Percentiles rank a stretch among this genome's conserved stretches.
Evolutionary conservation across 1,140 invertebrate genomes (phyloP).

Genomic region (Bombyx mori): DNA sequence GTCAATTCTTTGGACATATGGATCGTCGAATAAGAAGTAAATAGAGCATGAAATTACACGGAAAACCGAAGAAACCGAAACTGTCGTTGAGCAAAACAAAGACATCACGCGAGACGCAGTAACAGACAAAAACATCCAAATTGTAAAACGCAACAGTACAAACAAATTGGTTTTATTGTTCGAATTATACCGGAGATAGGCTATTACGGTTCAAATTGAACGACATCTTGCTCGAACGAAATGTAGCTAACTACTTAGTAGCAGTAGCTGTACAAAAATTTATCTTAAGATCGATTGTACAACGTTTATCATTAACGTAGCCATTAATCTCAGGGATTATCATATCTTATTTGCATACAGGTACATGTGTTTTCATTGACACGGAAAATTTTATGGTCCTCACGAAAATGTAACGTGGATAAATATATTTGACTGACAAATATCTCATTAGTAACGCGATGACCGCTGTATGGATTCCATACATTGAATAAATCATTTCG

Average conservation of each 20-base stretch:
- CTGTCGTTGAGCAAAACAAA: conserved; percentile 10
- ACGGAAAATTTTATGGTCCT: conserved; percentile 4
- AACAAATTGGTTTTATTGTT: neutral
- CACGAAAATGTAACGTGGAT: neutral
- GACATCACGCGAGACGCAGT: neutral
- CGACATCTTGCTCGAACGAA: conserved; percentile 23
- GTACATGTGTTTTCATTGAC: conserved; percentile 3
- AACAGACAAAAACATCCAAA: conserved; percentile 1
- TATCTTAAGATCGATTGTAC: neutral
- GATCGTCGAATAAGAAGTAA: conserved; percentile 10
- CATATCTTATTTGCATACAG: conserved; percentile 6
- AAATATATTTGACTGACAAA: conserved; percentile 4
- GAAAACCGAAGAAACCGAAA: conserved; percentile 10
- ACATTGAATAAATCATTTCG: too few relatives aligned
- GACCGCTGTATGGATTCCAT: neutral
- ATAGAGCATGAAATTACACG: conserved; percentile 17
- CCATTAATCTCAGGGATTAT: conserved; percentile 5
- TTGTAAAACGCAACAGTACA: neutral
- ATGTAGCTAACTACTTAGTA: conserved; percentile 3
- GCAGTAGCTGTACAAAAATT: neutral
- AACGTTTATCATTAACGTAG: neutral
- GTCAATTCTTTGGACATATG: too few relatives aligned
- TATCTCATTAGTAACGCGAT: neutral
- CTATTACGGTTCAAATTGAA: conserved; percentile 24
- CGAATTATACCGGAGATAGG: conserved; percentile 30